phyloP scores from a whole-genome alignment of 1,140 invertebrate species.

The Dreissena rostriformis region DNA sequence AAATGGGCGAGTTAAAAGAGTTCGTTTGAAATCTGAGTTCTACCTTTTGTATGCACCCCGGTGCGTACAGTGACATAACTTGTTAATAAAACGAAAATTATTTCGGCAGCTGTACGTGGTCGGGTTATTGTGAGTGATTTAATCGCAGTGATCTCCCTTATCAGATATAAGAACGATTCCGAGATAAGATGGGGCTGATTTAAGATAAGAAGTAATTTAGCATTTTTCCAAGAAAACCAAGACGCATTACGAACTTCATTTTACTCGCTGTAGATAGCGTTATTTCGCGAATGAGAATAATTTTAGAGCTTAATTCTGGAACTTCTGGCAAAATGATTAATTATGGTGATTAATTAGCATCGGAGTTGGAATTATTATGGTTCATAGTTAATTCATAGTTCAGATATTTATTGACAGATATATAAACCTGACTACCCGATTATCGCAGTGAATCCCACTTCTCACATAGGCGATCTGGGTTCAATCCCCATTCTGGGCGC shows the following conservation, averaged over 20 bases:
- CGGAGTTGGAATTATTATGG: no score
- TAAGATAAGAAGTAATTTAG: not conserved
- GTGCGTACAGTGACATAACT: not conserved
- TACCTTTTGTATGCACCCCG: not conserved
- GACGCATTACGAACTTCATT: not conserved
- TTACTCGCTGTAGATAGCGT: not conserved
- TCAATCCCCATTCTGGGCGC: no score
- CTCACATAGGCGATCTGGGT: no score
- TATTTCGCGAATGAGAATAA: not conserved
- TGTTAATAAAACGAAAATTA: conserved; percentile 4
- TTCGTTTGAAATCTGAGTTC: conserved; percentile 4
- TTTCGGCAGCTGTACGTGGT: not conserved
- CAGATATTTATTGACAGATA: no score
- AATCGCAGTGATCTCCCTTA: not conserved
- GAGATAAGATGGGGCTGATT: not conserved
- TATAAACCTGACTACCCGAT: no score
- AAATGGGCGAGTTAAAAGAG: not conserved
- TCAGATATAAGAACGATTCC: not conserved
- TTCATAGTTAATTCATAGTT: no score
- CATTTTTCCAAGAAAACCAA: not conserved
- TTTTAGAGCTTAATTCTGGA: not conserved
- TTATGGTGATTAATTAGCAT: not conserved
- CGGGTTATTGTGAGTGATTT: not conserved
- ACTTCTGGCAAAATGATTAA: not conserved
- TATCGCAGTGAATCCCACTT: no score